These are phyloP conservation scores for Oscheius myriophilus DNA, from an alignment of 2,888 invertebrate genomes.

Conservation along the genomic window DNA sequence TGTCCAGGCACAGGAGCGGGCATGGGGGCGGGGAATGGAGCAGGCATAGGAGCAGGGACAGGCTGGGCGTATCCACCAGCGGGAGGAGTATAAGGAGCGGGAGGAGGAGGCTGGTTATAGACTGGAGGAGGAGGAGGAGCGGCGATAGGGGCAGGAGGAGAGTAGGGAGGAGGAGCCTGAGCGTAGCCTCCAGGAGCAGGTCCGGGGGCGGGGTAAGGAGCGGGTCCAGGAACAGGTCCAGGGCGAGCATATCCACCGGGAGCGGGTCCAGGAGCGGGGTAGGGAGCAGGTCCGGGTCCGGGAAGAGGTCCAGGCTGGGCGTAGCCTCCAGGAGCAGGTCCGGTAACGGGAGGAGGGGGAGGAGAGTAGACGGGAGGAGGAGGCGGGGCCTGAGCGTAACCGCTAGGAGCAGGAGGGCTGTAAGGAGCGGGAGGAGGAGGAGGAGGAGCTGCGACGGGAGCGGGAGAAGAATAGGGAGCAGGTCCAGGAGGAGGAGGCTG, in stretches of 20 bases:
- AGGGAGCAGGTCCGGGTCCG: no score
- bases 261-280: no score
- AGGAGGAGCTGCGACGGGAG: not conserved
- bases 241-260: no score
- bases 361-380: no score
- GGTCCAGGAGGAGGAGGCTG: conserved; percentile 16
- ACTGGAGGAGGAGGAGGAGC: not conserved
- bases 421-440: conserved; percentile 7
- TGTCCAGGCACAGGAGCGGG: not conserved
- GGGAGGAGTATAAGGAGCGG: not conserved
- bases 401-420: not conserved
- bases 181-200: not conserved
- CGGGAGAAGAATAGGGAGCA: not conserved
- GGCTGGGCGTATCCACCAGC: not conserved
- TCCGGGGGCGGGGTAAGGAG: not conserved
- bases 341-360: no score
- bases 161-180: not conserved
- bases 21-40: not conserved
- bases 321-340: no score
- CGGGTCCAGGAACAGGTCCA: no score
- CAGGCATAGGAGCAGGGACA: not conserved
- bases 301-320: no score
- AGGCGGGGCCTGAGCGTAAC: no score
- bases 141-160: no score
- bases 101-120: not conserved